These are phyloP conservation scores for Epinephelus fuscoguttatus DNA, from an alignment of 2,113 vertebrate genomes.

Conservation along the genomic window DNA sequence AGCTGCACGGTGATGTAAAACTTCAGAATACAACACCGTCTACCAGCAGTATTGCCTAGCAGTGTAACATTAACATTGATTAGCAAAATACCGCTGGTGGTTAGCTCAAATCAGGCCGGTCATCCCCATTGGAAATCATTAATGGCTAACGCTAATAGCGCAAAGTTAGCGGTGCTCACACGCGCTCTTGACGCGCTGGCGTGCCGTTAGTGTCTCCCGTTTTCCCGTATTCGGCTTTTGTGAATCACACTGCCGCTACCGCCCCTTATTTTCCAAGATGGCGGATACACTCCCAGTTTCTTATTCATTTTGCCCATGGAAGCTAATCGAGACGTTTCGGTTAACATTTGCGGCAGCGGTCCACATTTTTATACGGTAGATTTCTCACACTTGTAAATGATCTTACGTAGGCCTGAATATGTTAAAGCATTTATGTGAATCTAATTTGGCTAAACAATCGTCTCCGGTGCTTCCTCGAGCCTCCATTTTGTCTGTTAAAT, in stretches of 20 bases:
- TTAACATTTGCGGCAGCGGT: not conserved
- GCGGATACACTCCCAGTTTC: slow-evolving; percentile 85
- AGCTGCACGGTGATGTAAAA: accelerated
- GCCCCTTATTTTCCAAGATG: slow-evolving; percentile 89
- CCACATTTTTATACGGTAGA: accelerated
- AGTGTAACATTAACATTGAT: not conserved
- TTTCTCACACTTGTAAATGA: accelerated
- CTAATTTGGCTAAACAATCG: not conserved
- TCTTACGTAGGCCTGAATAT: accelerated
- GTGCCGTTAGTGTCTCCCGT: not conserved
- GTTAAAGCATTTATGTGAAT: not conserved
- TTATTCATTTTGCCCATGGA: slow-evolving; percentile 65
- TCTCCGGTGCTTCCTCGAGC: not conserved
- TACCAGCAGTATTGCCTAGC: not conserved
- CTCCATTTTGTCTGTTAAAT: slow-evolving; percentile 77
- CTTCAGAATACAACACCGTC: not conserved
- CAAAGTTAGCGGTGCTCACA: slow-evolving; percentile 9
- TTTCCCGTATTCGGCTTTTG: slow-evolving; percentile 75
- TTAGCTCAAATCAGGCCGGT: slow-evolving; percentile 54
- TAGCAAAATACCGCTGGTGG: not conserved
- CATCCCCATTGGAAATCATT: slow-evolving; percentile 43
- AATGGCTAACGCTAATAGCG: slow-evolving; percentile 46
- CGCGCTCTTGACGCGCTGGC: not conserved
- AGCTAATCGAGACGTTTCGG: not conserved
- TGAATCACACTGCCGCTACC: slow-evolving; percentile 81